Base-by-base conservation (phyloP, 2,797 vertebrate genomes). In the Hyperoplus immaculatus region DNA sequence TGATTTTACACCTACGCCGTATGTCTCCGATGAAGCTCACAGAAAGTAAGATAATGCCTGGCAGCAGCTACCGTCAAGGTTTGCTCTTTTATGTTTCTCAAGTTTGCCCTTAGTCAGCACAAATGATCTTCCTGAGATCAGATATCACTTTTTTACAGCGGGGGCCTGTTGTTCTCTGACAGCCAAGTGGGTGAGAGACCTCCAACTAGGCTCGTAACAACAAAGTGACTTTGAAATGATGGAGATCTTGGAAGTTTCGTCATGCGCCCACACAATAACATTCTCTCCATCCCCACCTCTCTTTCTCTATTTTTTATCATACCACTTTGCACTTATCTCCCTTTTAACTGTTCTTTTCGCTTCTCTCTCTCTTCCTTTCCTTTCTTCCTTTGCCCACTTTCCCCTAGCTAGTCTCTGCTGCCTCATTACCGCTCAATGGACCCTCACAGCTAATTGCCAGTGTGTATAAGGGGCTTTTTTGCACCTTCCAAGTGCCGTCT, bases 41-140 rank as follows among this genome's bases (percentile, higher is more conserved):
- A 60, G 53, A 56, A 45, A 69, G 75, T 39, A 13, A 77, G 85
- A 88, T 86, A 62, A 49, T 79, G 78, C 79, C 77, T 81, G 45
- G 83, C 71, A 66, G 77, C 66, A 66, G 77, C 66, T 73, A 57
- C 69, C 49, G 51, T 77, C 79, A 78, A 66, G 72, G 78, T 82
- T 88, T 81, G 84, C 80, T 89, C 84, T 72, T 82, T 79, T 71
- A 53, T 69, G 80, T 87, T 87, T 59, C 82, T 77, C 59, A 71
- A 55, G 83, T 84, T 86, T 85, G 76, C 68, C 85, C 81, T 81
- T 89, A 86, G 86, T 89, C 85, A 84, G 68, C 87, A 77, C 80
- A 86, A 84, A 88, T 80, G 80, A 88, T 92, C 80, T 90, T 63
- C 74, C 81, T 79, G 72, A 85, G 84, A 90, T 90, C 81, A 88